phyloP scores from a whole-genome alignment of 2,113 vertebrate species.

The Amazona guildingii region DNA sequence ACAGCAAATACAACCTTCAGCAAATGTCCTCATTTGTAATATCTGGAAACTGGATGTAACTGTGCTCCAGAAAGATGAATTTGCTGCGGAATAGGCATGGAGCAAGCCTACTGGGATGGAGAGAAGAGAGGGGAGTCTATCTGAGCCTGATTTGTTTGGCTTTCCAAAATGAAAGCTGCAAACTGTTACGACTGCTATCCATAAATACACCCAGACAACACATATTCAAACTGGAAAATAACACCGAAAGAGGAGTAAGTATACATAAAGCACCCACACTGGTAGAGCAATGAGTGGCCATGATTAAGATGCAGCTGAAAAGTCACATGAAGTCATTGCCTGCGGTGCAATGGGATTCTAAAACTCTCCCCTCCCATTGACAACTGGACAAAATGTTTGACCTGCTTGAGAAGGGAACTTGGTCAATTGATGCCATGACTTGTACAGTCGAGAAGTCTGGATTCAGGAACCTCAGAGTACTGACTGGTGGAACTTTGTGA shows the following conservation, averaged over 20 bases:
- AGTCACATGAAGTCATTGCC: background rate
- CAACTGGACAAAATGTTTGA: background rate
- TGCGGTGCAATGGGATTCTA: background rate
- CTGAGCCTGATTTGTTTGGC: background rate
- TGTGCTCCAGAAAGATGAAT: background rate
- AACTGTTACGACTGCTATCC: background rate
- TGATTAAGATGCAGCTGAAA: background rate
- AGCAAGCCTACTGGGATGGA: background rate
- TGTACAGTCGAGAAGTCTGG: background rate
- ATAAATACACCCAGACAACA: background rate
- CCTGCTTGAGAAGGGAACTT: background rate
- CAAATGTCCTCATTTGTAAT: background rate
- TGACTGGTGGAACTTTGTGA: background rate
- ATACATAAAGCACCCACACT: background rate
- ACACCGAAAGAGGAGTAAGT: background rate
- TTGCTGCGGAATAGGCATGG: background rate
- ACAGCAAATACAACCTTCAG: background rate
- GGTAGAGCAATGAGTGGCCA: background rate
- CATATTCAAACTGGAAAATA: background rate
- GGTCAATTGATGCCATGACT: background rate
- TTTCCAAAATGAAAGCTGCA: background rate
- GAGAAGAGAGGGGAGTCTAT: fast-evolving
- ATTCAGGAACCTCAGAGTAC: background rate
- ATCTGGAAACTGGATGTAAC: background rate
- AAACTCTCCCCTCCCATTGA: background rate